These are phyloP conservation scores for Griposia aprilina DNA, from an alignment of 2,888 invertebrate species.

Conservation along the genomic window DNA sequence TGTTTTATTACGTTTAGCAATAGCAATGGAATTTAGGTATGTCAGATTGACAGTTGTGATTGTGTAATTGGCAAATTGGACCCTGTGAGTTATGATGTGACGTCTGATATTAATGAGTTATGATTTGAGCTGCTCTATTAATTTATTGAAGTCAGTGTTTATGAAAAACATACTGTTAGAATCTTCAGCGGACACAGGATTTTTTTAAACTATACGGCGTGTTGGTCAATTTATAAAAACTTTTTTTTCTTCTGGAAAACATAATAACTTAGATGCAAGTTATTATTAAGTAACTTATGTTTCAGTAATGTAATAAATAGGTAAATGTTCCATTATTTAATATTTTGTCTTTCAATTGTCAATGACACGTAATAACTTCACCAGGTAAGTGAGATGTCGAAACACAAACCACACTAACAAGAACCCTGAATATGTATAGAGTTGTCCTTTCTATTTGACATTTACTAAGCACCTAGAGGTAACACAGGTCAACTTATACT, in stretches of 20 bases:
- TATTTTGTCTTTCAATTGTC: background rate
- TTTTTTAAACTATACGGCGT: too few species aligned
- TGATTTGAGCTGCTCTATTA: background rate
- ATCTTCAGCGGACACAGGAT: background rate
- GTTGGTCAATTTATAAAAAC: background rate
- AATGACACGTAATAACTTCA: slow-evolving; percentile 47
- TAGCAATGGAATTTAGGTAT: slow-evolving; percentile 45
- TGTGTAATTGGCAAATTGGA: slow-evolving; percentile 38
- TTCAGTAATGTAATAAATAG: too few species aligned
- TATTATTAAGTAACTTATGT: too few species aligned
- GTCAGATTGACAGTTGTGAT: slow-evolving; percentile 45
- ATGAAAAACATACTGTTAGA: background rate
- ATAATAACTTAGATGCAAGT: background rate
- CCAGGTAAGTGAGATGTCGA: slow-evolving; percentile 68
- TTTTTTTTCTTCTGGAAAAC: background rate
- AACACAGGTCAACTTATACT: slow-evolving; percentile 45
- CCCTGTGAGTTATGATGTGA: background rate
- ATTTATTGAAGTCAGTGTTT: background rate
- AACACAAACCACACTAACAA: slow-evolving; percentile 67
- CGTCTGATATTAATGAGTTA: background rate
- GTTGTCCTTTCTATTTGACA: slow-evolving; percentile 48
- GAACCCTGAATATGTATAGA: slow-evolving; percentile 65
- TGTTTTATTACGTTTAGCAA: slow-evolving; percentile 65
- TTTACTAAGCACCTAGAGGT: slow-evolving; percentile 43
- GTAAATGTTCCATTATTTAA: background rate